Base-by-base conservation (phyloP, 2,113 vertebrate genomes). In the Spea bombifrons region DNA sequence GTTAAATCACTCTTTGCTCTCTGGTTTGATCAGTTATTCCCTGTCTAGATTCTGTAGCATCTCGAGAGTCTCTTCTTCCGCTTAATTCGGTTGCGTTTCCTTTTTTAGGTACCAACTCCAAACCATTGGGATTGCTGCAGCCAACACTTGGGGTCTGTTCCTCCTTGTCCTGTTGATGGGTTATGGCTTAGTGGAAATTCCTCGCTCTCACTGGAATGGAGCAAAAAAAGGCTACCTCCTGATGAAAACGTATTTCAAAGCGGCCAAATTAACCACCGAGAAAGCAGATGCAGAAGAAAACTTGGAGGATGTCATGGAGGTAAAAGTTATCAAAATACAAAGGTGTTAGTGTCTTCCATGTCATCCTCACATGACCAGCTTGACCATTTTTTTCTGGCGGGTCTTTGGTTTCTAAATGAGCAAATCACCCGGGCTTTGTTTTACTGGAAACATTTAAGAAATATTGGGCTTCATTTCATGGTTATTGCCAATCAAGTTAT, bases 71-170 rank as follows among this genome's bases (percentile, higher is more conserved):
- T 30, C 30, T 30, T 30, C 30, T 30, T 30, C 30, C 44, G 0
- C 45, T 16, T 5, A 55, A 7, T 57, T 16, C 5, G 3, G 9
- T 73, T 55, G 5, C 15, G 5, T 72, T 72, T 72, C 0, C 43
- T 44, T 57, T 57, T 30, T 10, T 44, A 98, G 96, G 94, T 89
- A 81, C 63, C 91, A 95, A 4, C 90, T 98, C 70, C 94, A 95
- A 83, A 96, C 94, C 9, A 96, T 97, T 63, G 91, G 96, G 46
- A 98, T 97, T 81, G 94, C 96, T 0, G 94, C 96, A 57, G 96
- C 96, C 71, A 97, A 98, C 82, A 97, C 96, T 0, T 98, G 97
- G 97, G 96, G 97, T 63, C 91, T 98, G 0, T 96, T 98, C 83
- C 94, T 98, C 75, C 91, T 98, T 15, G 96, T 98, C 73, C 83